A percentile compares a stretch with the other conserved stretches of the same genome.
phyloP scores from a whole-genome alignment of 2,888 invertebrate genomes.

The Omphaloscelis lunosa region DNA sequence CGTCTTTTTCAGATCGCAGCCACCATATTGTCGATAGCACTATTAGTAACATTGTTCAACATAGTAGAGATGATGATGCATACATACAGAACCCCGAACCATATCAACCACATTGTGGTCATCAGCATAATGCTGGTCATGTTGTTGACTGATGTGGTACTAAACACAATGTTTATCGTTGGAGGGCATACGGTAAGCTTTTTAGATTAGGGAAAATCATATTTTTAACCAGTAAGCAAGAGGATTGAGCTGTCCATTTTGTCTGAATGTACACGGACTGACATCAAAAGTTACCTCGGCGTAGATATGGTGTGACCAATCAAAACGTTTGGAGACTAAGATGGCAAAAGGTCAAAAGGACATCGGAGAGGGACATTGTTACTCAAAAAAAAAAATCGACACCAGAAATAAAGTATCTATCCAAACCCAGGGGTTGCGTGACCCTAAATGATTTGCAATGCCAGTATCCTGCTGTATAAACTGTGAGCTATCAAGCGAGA shows the following conservation, averaged over 20 bases:
- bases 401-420: neutral
- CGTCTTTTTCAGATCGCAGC: slow-evolving; percentile 26
- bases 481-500: neutral
- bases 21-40: neutral
- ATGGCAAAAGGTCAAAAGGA: neutral
- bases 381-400: neutral
- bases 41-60: neutral
- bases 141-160: slow-evolving; percentile 10
- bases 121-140: neutral
- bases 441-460: neutral
- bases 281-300: neutral
- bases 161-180: slow-evolving; percentile 31
- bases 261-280: neutral
- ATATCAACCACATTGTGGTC: rapidly evolving
- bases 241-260: neutral
- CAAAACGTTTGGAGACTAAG: neutral
- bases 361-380: neutral
- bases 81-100: rapidly evolving
- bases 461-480: neutral
- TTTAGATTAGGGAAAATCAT: neutral
- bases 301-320: neutral
- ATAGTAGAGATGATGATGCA: rapidly evolving
- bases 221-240: neutral
- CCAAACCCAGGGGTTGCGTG: neutral
- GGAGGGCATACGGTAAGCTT: slow-evolving; percentile 51